Conservation (phyloP, 2,888 invertebrate genomes). For the Leucophenga montana region DNA sequence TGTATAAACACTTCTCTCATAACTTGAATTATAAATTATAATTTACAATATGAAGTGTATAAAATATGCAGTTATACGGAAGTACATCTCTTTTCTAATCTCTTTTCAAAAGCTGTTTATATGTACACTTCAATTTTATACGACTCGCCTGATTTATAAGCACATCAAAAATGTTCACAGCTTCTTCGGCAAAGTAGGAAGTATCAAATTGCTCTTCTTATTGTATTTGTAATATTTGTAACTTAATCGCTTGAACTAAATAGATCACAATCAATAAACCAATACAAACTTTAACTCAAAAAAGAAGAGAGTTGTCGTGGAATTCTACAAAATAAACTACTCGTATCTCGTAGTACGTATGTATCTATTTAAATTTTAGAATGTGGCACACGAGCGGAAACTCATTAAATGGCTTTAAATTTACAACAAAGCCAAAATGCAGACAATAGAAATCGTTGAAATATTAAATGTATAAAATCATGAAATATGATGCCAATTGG, state of each 20-base stretch:
- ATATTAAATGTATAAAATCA: conserved; percentile 39
- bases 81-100: too few relatives aligned
- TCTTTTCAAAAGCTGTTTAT: too few relatives aligned
- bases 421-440: not conserved
- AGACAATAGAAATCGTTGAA: conserved; percentile 30
- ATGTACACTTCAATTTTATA: too few relatives aligned
- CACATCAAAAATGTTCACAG: conserved; percentile 17
- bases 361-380: not conserved
- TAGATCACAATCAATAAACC: conserved; percentile 25
- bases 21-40: too few relatives aligned
- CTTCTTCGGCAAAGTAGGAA: conserved; percentile 20
- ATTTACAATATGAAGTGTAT: too few relatives aligned
- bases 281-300: not conserved
- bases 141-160: conserved; percentile 1
- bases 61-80: too few relatives aligned
- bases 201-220: conserved; percentile 14
- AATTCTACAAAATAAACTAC: too few relatives aligned
- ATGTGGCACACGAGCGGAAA: conserved; percentile 13
- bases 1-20: too few relatives aligned
- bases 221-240: too few relatives aligned
- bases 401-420: conserved; percentile 20
- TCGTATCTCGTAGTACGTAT: too few relatives aligned
- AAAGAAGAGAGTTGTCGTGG: not conserved
- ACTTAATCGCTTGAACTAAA: conserved; percentile 22
- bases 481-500: conserved; percentile 42